These are phyloP conservation scores for Harpagoxenus sublaevis DNA, from an alignment of 2,888 invertebrate genomes.

Conservation along the genomic window DNA sequence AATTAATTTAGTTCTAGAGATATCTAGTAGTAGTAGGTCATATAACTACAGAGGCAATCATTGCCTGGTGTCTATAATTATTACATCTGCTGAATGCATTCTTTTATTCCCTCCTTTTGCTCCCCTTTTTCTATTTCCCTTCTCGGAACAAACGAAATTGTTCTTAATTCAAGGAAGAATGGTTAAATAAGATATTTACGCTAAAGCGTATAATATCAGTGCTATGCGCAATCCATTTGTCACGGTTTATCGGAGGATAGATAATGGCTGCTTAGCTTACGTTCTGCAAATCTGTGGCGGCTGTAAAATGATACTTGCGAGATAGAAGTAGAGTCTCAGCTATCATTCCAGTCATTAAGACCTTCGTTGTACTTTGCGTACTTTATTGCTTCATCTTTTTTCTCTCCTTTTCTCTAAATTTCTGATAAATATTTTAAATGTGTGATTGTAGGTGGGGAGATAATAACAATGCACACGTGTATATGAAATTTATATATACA, in stretches of 20 bases:
- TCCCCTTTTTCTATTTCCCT: neutral
- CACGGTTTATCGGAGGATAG: neutral
- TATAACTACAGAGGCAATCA: neutral
- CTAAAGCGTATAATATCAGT: neutral
- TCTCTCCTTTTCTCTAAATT: neutral
- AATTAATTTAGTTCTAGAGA: neutral
- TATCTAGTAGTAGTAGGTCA: neutral
- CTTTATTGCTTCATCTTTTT: neutral
- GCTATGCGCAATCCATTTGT: neutral
- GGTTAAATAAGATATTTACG: neutral
- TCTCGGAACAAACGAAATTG: neutral
- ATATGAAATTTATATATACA: too few species aligned
- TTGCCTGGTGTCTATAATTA: neutral
- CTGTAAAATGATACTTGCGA: neutral
- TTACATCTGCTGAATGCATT: constrained; percentile 3
- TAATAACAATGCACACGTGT: too few species aligned
- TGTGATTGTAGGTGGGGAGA: too few species aligned
- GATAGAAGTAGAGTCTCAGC: neutral
- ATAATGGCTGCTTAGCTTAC: neutral
- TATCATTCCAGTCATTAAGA: neutral
- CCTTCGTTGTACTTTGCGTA: neutral
- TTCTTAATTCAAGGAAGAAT: neutral
- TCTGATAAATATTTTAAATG: neutral
- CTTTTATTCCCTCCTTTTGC: neutral
- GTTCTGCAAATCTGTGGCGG: too few species aligned